Base-by-base conservation (phyloP, 2,888 invertebrate species). In the Hemithea aestivaria region DNA sequence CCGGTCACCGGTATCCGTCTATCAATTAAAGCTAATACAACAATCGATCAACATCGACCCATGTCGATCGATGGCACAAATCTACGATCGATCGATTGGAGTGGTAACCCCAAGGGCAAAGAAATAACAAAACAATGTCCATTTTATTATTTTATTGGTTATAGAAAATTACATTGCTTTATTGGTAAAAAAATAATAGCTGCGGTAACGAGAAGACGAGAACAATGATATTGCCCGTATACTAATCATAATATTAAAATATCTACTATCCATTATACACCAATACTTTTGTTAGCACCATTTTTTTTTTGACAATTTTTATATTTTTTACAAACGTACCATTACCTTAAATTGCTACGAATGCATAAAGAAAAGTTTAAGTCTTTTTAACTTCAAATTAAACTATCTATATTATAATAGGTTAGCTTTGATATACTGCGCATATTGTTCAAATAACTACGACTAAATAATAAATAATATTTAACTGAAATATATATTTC, bases 251-350 rank as follows among this genome's bases (percentile, higher is more conserved):
- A 63, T 64, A 72, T 66, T 73, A 32, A 44, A 75, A 28, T 49
- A 24, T 33, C 43, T 51, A 48, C 35, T 35, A 39, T 73, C 76
- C 65, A 73, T 16, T 16, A 66, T 78, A 80, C 75, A 83, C 73
- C 79, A 79, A 78, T 77, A 69, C 40, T 63, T 73, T 74, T 79
- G 82, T 85, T 84, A 87, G 87, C 85, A 85, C 83, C 82, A 74
- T 82, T 80, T 85, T 80, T 79, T 84, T 77, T 60, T 56, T 32
- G 47, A 58, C 62, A 67, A 62, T 62, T 54, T 56, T 54, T 30
- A 21, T 53, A 67, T 81, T 76, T 80, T 73, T 56, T 76, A 78
- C 64, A 82, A 79, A 82, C 73, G 69, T 79, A 75, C 70, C 69
- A 69, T 79, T 78, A 80, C 74, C 83, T 81, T 83, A 77, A 49